Evolutionary conservation across 35 echinoderm and acorn worm species (phyloP).

Genomic region (Strongylocentrotus purpuratus): DNA sequence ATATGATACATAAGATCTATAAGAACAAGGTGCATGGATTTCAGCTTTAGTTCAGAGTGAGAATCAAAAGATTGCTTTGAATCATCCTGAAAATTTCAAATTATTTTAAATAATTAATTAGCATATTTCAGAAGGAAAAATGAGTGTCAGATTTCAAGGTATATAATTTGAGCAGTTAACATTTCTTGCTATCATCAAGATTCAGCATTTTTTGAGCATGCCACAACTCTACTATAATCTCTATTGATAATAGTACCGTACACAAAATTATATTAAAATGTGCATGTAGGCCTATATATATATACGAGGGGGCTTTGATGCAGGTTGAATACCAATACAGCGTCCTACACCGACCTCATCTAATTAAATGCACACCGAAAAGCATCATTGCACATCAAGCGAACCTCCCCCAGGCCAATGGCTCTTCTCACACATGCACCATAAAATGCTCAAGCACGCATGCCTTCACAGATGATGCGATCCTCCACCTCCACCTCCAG

Average conservation of each 20-base stretch:
- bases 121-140: too few relatives aligned
- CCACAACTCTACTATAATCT: neutral
- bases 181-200: neutral
- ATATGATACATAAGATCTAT: too few relatives aligned
- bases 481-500: neutral
- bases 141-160: too few relatives aligned
- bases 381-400: neutral
- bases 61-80: too few relatives aligned
- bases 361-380: neutral
- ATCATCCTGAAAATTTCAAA: too few relatives aligned
- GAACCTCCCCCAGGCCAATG: neutral
- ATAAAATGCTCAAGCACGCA: slow-evolving; percentile 5
- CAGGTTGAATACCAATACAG: neutral
- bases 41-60: too few relatives aligned
- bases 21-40: too few relatives aligned
- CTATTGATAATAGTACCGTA: neutral
- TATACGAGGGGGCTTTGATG: neutral
- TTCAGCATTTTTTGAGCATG: neutral
- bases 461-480: neutral
- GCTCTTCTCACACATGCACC: neutral
- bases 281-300: neutral
- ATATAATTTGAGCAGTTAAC: neutral
- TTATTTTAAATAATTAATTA: too few relatives aligned
- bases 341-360: neutral
- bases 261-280: neutral